Evolutionary conservation across 2,113 vertebrate genomes (phyloP).

Genomic region (Ahaetulla prasina): DNA sequence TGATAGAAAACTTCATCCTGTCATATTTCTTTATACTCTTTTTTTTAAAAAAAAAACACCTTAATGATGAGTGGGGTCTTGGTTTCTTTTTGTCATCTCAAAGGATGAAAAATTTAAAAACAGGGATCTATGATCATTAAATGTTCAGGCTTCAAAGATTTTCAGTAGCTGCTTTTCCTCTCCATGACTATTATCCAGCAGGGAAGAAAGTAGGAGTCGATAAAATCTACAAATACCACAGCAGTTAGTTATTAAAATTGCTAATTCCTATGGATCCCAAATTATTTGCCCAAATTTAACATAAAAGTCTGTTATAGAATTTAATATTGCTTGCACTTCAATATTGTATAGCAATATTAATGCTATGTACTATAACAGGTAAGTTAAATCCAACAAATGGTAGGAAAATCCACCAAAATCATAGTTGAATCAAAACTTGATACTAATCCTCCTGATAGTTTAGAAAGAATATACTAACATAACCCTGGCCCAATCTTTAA

Average conservation of each 20-base stretch:
- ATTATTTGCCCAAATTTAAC: background rate
- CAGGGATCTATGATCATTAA: background rate
- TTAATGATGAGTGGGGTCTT: background rate
- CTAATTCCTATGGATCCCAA: background rate
- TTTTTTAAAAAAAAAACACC: too few species aligned
- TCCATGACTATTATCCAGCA: background rate
- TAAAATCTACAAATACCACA: background rate
- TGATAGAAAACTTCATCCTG: background rate
- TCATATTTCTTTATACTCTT: background rate
- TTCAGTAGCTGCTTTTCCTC: too few species aligned
- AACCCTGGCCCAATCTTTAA: background rate
- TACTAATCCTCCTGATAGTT: background rate
- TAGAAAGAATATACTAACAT: background rate
- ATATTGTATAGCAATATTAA: background rate
- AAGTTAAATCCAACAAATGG: background rate
- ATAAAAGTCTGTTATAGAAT: background rate
- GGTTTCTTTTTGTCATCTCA: background rate
- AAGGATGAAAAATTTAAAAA: background rate
- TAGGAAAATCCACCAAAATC: background rate
- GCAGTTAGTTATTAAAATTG: background rate
- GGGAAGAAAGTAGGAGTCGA: background rate
- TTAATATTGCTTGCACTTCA: background rate
- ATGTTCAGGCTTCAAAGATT: background rate
- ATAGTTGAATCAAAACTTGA: background rate
- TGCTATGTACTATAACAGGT: background rate